Evolutionary conservation across 2,797 vertebrate genomes (phyloP), one percentile per base, ranked within the genome.

Genomic region (Macrochelys suwanniensis): DNA sequence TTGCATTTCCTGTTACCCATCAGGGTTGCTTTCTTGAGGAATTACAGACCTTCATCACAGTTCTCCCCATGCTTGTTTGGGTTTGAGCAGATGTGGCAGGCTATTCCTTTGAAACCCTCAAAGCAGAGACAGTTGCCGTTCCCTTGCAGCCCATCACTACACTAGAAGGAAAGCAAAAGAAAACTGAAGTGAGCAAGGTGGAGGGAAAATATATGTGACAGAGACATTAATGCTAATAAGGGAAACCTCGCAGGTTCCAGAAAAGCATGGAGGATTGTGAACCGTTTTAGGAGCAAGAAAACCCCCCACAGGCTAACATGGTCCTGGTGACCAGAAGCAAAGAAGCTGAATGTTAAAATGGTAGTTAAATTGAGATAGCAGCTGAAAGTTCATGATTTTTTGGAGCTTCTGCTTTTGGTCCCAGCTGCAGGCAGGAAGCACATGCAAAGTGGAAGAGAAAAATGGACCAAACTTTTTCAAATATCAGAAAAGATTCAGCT

Each of bases 51-150:
- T 98, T 99, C 97, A 0, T 99, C 98, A 92, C 99, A 99, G 92
- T 98, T 98, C 3, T 99, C 98, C 59, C 99, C 99, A 0, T 99
- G 99, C 93, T 99, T 99, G 89, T 98, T 98, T 2, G 98, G 98
- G 93, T 99, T 97, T 25, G 98, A 97, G 90, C 99, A 99, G 98
- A 99, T 98, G 97, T 99, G 99, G 96, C 99, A 99, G 93, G 99
- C 99, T 15, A 99, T 86, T 33, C 99, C 99, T 94, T 96, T 98
- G 97, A 99, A 99, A 78, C 97, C 98, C 7, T 98, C 96, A 65
- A 98, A 98, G 98, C 99, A 99, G 65, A 94, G 97, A 94, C 99
- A 99, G 19, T 98, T 98, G 50, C 99, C 99, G 4, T 98, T 99
- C 26, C 99, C 99, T 49, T 96, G 95, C 86, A 99, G 98, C 65